phyloP scores from a whole-genome alignment of 2,888 invertebrate genomes.

The Erannis defoliaria region DNA sequence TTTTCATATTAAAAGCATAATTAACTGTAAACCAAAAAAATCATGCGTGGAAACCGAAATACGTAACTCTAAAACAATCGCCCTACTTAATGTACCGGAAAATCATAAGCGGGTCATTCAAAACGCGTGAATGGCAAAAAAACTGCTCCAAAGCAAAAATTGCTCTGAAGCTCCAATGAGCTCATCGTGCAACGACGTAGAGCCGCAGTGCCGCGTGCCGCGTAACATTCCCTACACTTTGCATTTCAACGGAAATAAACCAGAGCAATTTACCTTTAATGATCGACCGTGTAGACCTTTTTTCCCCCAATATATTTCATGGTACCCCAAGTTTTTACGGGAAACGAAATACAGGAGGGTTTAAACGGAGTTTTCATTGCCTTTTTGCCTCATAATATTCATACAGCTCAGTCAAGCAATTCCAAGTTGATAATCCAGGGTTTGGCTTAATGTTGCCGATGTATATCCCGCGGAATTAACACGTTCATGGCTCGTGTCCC shows the following conservation, averaged over 20 bases:
- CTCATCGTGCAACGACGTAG: conserved; percentile 28
- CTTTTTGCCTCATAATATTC: conserved; percentile 79
- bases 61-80: conserved; percentile 44
- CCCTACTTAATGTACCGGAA: conserved; percentile 43
- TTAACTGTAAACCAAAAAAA: conserved; percentile 26
- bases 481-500: conserved; percentile 59
- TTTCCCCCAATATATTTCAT: conserved; percentile 77
- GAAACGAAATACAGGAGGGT: conserved; percentile 77
- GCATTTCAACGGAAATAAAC: conserved; percentile 76
- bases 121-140: conserved; percentile 49
- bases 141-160: conserved; percentile 40
- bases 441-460: conserved; percentile 74
- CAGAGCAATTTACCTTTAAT: conserved; percentile 80
- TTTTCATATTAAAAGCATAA: conserved; percentile 18
- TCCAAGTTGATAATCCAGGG: conserved; percentile 81
- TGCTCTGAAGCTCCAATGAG: no score
- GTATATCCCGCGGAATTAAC: conserved; percentile 73
- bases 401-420: conserved; percentile 76
- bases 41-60: conserved; percentile 36
- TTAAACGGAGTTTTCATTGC: conserved; percentile 79
- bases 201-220: conserved; percentile 53
- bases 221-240: conserved; percentile 70
- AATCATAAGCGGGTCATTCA: conserved; percentile 47
- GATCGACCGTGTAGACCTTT: conserved; percentile 77
- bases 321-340: conserved; percentile 79